Evolutionary conservation across 2,797 vertebrate species (phyloP).

Genomic region (Tolypeutes matacus): DNA sequence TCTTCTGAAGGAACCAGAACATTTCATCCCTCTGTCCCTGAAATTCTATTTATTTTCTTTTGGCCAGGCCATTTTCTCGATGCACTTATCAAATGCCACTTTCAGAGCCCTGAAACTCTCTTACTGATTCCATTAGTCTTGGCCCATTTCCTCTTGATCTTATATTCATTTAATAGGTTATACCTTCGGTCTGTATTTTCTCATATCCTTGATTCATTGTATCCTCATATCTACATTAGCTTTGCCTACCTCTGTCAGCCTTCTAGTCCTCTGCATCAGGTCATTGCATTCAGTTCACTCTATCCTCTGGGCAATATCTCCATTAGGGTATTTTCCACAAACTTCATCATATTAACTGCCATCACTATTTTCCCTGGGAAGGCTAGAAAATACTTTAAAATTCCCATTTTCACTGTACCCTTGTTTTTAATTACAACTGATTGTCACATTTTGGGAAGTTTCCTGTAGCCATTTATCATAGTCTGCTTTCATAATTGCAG

Average conservation of each 20-base stretch:
- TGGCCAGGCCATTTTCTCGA: not conserved
- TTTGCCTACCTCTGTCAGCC: not conserved
- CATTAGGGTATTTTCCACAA: not conserved
- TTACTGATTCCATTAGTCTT: not conserved
- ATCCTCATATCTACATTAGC: not conserved
- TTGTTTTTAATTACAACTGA: not conserved
- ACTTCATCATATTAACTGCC: not conserved
- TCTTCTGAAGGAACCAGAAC: not conserved
- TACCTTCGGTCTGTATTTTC: not conserved
- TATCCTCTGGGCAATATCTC: not conserved
- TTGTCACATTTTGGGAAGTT: not conserved
- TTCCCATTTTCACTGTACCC: not conserved
- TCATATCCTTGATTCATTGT: not conserved
- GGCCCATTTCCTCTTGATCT: not conserved
- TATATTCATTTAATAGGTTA: not conserved
- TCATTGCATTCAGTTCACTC: not conserved
- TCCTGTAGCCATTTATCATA: not conserved
- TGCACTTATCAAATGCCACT: not conserved
- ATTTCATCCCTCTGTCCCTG: not conserved
- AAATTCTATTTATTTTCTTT: conserved; percentile 13
- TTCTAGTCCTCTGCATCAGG: not conserved
- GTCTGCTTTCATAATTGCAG: not conserved
- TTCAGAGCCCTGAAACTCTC: not conserved
- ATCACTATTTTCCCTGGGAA: not conserved
- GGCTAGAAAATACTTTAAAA: not conserved